Percentiles rank a stretch among this genome's conserved stretches.
These are phyloP conservation scores for Pentamera pediparva DNA, from an alignment of 53 echinoderm and acorn worm species.

Conservation along the genomic window DNA sequence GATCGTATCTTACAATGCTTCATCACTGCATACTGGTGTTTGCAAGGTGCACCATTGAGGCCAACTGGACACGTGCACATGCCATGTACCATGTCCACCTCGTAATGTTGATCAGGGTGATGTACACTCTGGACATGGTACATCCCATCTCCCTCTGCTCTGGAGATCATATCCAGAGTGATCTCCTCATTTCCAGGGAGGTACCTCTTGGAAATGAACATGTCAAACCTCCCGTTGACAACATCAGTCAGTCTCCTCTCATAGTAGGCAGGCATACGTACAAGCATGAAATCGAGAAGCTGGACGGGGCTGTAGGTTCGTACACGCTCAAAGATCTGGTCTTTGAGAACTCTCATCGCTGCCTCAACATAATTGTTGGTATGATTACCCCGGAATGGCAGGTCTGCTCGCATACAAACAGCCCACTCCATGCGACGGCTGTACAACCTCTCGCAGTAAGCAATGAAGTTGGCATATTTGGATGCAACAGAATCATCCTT, in stretches of 20 bases:
- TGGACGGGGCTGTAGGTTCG: slow-evolving; percentile 13
- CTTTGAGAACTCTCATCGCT: slow-evolving; percentile 25
- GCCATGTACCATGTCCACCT: background rate
- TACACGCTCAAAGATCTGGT: slow-evolving; percentile 20
- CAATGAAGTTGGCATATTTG: background rate
- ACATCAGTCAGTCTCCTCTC: slow-evolving; percentile 12
- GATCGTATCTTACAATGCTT: background rate
- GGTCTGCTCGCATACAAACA: background rate
- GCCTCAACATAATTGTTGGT: slow-evolving; percentile 35
- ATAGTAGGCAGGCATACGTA: background rate
- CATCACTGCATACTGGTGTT: background rate
- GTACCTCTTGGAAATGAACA: slow-evolving; percentile 17
- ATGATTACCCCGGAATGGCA: slow-evolving; percentile 11
- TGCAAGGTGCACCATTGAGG: background rate
- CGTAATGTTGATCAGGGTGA: background rate
- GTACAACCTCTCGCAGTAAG: slow-evolving; percentile 6
- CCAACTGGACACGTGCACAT: background rate
- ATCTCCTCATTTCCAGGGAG: slow-evolving; percentile 13
- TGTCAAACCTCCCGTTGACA: slow-evolving; percentile 21
- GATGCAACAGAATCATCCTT: background rate
- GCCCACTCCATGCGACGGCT: slow-evolving; percentile 36
- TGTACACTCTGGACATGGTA: background rate
- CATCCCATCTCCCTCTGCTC: background rate
- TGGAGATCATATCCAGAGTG: background rate
- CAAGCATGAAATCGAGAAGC: slow-evolving; percentile 6